phyloP scores from a whole-genome alignment of 2,797 vertebrate species.

The Nyctalus aviator region DNA sequence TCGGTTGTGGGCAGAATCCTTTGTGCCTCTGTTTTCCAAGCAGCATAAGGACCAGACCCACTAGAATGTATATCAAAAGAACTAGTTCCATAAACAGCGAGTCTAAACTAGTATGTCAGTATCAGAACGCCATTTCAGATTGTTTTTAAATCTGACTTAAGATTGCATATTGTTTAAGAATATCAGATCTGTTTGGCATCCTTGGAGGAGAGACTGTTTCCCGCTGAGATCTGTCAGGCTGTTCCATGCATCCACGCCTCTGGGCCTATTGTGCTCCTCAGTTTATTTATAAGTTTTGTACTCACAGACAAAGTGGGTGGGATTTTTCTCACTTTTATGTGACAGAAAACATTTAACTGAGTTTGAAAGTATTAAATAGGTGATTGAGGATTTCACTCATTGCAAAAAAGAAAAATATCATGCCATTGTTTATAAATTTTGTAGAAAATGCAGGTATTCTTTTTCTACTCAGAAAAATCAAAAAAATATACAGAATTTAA shows the following conservation, averaged over 20 bases:
- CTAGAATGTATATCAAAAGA: neutral
- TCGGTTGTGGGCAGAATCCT: neutral
- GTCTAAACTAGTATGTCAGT: neutral
- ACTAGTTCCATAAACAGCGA: neutral
- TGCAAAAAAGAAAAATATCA: neutral
- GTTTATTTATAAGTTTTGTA: neutral
- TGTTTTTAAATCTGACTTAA: neutral
- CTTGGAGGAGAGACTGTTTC: neutral
- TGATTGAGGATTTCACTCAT: neutral
- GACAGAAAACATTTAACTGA: neutral
- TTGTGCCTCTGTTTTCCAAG: neutral
- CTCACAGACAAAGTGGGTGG: neutral
- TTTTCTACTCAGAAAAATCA: neutral
- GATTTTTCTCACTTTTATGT: neutral
- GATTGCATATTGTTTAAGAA: neutral
- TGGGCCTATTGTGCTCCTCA: neutral
- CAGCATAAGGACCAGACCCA: neutral
- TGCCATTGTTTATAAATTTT: neutral
- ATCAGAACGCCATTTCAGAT: neutral
- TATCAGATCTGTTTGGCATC: neutral
- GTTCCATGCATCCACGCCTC: neutral
- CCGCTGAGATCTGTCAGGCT: neutral
- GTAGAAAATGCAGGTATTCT: neutral
- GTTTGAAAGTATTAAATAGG: neutral
- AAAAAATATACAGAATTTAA: neutral